These are phyloP conservation scores for Corvus moneduloides DNA, from an alignment of 2,113 vertebrate species.

Conservation along the genomic window DNA sequence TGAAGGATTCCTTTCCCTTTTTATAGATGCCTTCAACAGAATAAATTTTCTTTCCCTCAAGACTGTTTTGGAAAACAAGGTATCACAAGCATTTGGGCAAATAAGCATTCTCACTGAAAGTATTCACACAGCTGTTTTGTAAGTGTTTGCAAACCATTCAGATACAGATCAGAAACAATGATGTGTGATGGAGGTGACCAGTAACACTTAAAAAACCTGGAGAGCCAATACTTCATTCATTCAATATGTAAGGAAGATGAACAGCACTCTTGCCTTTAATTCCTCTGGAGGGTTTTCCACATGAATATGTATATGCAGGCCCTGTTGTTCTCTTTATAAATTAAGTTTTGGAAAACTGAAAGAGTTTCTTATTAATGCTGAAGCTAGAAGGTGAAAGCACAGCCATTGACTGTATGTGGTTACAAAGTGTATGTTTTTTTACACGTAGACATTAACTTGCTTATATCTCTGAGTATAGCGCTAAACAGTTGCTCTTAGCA, in stretches of 20 bases:
- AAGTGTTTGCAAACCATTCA: not conserved
- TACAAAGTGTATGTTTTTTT: not conserved
- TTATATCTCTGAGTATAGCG: not conserved
- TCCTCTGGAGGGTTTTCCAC: constrained; percentile 7
- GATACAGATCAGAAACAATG: not conserved
- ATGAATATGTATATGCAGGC: constrained; percentile 26
- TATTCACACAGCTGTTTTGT: not conserved
- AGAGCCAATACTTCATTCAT: not conserved
- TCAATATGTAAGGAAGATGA: constrained; percentile 1
- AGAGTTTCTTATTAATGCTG: not conserved
- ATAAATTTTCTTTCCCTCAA: not conserved
- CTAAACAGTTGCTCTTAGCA: not conserved
- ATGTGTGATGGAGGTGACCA: not conserved
- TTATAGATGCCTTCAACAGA: not conserved
- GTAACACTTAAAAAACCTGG: not conserved
- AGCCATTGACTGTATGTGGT: not conserved
- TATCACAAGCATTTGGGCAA: not conserved
- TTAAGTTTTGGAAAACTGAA: not conserved
- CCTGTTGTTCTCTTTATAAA: constrained; percentile 9
- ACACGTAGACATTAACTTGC: not conserved
- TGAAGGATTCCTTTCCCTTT: not conserved
- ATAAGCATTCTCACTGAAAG: not conserved
- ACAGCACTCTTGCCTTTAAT: constrained; percentile 10
- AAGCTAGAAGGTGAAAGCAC: not conserved
- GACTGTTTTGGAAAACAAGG: not conserved